A percentile compares a stretch with the other conserved stretches of the same genome.
phyloP scores from a whole-genome alignment of 1,140 invertebrate genomes.

The Heliothis virescens region DNA sequence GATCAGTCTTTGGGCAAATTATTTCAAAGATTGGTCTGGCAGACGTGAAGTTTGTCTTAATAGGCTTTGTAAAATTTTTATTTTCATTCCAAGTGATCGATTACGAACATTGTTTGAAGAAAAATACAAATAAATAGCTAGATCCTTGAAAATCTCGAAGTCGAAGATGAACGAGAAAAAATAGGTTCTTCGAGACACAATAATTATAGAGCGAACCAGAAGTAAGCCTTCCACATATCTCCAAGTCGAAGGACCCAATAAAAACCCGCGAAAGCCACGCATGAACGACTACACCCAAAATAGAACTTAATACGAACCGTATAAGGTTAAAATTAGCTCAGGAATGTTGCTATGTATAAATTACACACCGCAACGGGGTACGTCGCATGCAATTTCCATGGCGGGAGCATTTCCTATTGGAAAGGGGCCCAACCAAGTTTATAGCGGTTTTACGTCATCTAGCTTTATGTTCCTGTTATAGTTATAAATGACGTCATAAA shows the following conservation, averaged over 20 bases:
- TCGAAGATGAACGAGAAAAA: neutral
- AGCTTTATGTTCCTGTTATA: conserved; percentile 26
- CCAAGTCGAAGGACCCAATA: conserved; percentile 1
- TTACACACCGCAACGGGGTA: neutral
- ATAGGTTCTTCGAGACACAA: neutral
- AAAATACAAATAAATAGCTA: too few relatives aligned
- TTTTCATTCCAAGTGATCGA: too few relatives aligned
- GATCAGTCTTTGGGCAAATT: conserved; percentile 2
- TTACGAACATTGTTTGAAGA: too few relatives aligned
- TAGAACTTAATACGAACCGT: neutral
- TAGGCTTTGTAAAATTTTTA: too few relatives aligned
- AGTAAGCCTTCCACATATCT: neutral
- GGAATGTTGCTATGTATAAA: conserved; percentile 1
- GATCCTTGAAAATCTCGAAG: too few relatives aligned
- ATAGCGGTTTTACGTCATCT: conserved; percentile 25
- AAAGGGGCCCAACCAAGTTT: conserved; percentile 34
- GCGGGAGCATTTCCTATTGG: conserved; percentile 43
- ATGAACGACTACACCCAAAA: neutral
- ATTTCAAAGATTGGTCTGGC: neutral
- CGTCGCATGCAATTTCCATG: conserved; percentile 36
- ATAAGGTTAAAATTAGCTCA: neutral
- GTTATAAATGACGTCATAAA: conserved; percentile 40
- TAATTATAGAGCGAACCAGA: neutral
- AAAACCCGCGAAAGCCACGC: conserved; percentile 11
- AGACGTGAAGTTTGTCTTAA: neutral